Conservation (phyloP, 30 jellyfish, hydroid and myxozoan species). For the Aurelia sp. region DNA sequence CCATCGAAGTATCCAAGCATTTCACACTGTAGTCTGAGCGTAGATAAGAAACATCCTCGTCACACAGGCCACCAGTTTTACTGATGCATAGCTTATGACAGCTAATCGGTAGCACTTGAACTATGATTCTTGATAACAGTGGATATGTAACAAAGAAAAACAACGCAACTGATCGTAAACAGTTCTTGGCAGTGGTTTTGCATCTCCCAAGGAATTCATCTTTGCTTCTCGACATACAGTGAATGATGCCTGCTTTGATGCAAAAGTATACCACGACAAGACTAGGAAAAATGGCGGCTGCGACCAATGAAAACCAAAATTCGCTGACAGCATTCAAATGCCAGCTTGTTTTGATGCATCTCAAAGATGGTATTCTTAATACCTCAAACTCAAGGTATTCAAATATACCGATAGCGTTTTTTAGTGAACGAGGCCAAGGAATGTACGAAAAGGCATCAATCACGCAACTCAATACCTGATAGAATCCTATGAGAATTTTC, state of each 20-base stretch:
- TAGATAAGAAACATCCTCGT: not conserved
- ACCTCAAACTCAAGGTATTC: too few relatives aligned
- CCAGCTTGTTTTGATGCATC: conserved; percentile 48
- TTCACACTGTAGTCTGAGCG: conserved; percentile 40
- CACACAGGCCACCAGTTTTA: not conserved
- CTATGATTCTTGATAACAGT: conserved; percentile 3
- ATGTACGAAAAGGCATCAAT: not conserved
- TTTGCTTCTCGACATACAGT: not conserved
- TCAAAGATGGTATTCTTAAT: not conserved
- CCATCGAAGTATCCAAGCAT: not conserved
- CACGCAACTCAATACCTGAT: too few relatives aligned
- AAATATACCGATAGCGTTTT: too few relatives aligned
- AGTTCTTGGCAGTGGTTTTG: not conserved
- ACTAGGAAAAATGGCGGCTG: conserved; percentile 13
- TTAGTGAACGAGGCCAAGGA: too few relatives aligned
- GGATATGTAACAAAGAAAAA: conserved; percentile 56
- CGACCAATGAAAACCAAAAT: conserved; percentile 29
- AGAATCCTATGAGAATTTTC: too few relatives aligned
- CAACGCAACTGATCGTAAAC: conserved; percentile 1
- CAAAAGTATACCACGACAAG: not conserved
- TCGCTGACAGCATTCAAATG: conserved; percentile 23
- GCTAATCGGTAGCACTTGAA: not conserved
- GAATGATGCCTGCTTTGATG: not conserved
- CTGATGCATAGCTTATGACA: conserved; percentile 2
- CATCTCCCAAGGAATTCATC: not conserved